Evolutionary conservation across 2,888 invertebrate genomes (phyloP), one percentile per base, ranked within the genome.

Genomic region (Biston betularia): DNA sequence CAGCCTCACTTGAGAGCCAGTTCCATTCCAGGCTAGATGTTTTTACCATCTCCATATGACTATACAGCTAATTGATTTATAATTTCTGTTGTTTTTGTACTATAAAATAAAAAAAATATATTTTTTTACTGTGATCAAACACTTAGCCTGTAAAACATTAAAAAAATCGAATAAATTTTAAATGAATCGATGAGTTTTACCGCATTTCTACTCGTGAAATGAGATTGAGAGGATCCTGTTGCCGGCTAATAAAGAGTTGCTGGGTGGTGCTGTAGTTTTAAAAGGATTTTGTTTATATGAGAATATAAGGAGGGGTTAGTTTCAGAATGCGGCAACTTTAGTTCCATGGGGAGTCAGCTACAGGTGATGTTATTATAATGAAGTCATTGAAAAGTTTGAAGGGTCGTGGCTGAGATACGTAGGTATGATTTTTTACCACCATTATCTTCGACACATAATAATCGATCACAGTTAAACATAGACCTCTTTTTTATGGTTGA

Each of bases 221-320:
- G 40, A 73, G 75, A 67, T 55, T 34, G 69, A 65, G 69, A 71
- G 77, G 82, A 80, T 80, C 74, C 79, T 80, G 76, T 68, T 65
- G 65, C 62, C 67, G 73, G 73, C 74, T 77, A 79, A 79, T 79
- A 80, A 72, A 74, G 73, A 75, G 67, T 70, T 73, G 68, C 62
- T 63, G 68, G 58, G 45, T 33, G 44, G 63, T 58, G 63, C 67
- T 70, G 63, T 64, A 52, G 56, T 62, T 68, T 68, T 56, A 59
- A 62, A 63, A 62, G 53, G 63, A 63, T 63, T 63, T 48, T 12
- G 49, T 33, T 42, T 58, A 49, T 49, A 58, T 58, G 58, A 58
- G 58, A 58, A 58, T 42, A 58, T 58, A 58, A 40, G 58, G 58
- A 48, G 58, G 49, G 58, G 58, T 35, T 45, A 56, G 56, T 58